These are phyloP conservation scores for Misgurnus mizolepis DNA, from an alignment of 2,113 vertebrate species.

Conservation along the genomic window DNA sequence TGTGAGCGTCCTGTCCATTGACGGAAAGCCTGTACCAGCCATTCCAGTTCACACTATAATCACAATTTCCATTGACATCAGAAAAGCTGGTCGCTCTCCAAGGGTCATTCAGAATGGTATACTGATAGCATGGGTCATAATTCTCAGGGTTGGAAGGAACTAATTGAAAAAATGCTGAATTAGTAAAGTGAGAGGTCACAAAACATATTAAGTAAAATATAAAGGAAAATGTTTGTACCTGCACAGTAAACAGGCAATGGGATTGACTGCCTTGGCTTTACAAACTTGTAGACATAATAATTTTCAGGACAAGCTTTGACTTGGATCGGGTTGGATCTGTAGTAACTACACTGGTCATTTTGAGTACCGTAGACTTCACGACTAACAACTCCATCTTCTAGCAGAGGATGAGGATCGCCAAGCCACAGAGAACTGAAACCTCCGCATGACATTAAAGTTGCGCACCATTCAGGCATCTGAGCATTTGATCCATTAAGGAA, in stretches of 20 bases:
- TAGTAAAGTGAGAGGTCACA: neutral
- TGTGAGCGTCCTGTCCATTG: conserved; percentile 21
- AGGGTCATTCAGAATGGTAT: conserved; percentile 30
- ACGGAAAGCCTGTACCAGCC: neutral
- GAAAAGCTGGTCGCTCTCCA: neutral
- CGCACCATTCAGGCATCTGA: conserved; percentile 41
- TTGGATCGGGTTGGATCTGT: conserved; percentile 17
- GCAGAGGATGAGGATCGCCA: neutral
- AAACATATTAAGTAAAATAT: neutral
- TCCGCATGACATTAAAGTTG: conserved; percentile 12
- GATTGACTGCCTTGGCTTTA: conserved; percentile 17
- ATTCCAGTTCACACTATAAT: conserved; percentile 23
- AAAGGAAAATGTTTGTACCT: conserved; percentile 9
- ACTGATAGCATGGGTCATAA: conserved; percentile 22
- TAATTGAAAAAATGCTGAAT: neutral
- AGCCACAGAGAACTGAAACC: conserved; percentile 25
- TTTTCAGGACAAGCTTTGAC: conserved; percentile 28
- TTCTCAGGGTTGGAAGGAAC: conserved; percentile 2
- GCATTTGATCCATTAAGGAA: conserved; percentile 17
- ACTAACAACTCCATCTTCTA: conserved; percentile 28
- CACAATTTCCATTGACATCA: neutral
- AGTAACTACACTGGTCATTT: conserved; percentile 22
- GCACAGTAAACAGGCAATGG: conserved; percentile 19
- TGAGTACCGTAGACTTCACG: neutral
- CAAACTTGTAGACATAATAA: neutral